Evolutionary conservation across 2,888 invertebrate genomes (phyloP).

Genomic region (Xanthia icteritia): DNA sequence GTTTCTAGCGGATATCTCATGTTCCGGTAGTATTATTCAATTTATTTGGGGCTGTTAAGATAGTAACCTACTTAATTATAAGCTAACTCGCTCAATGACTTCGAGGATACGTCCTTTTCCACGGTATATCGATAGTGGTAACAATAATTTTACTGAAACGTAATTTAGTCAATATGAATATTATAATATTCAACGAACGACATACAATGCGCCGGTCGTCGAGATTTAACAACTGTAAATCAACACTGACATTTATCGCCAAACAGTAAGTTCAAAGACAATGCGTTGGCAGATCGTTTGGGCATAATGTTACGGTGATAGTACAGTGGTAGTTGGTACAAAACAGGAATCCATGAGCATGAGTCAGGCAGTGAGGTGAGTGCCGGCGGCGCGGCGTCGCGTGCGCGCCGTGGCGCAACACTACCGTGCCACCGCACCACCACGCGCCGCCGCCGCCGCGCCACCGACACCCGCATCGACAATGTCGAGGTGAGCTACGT

Average conservation of each 20-base stretch:
- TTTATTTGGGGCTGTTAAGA: not conserved
- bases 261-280: constrained; percentile 88
- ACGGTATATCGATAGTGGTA: not conserved
- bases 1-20: not conserved
- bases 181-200: constrained; percentile 60
- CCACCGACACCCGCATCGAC: constrained; percentile 41
- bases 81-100: not conserved
- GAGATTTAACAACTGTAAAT: constrained; percentile 79
- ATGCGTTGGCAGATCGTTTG: constrained; percentile 89
- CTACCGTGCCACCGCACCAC: constrained; percentile 31
- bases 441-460: constrained; percentile 18
- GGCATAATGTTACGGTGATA: constrained; percentile 84
- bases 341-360: constrained; percentile 85
- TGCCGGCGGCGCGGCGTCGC: constrained; percentile 70
- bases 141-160: constrained; percentile 42
- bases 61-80: not conserved
- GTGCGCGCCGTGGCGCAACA: constrained; percentile 65
- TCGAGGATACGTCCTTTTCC: not conserved
- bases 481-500: constrained; percentile 11
- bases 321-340: constrained; percentile 77
- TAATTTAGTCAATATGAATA: constrained; percentile 55
- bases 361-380: constrained; percentile 85
- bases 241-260: constrained; percentile 84
- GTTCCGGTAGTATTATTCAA: too few species aligned
- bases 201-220: constrained; percentile 65